These are phyloP conservation scores for Spilosoma lubricipeda DNA, from an alignment of 2,888 invertebrate species.

Conservation along the genomic window DNA sequence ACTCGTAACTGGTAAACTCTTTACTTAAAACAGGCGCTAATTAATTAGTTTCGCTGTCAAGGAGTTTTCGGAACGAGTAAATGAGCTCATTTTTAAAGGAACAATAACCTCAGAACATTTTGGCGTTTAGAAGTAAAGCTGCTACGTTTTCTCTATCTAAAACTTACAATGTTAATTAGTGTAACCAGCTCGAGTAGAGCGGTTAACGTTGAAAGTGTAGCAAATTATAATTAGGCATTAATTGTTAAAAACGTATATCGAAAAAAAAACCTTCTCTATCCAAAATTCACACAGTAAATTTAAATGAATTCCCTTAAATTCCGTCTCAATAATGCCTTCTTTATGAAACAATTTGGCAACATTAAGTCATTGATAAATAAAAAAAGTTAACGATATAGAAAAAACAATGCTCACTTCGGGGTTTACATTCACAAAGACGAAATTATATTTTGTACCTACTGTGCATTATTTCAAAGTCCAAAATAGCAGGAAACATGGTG, in stretches of 20 bases:
- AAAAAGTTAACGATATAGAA: neutral
- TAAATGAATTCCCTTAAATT: too few relatives aligned
- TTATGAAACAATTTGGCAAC: neutral
- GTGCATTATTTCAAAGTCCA: neutral
- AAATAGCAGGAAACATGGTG: neutral
- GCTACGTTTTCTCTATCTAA: neutral
- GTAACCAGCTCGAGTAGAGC: neutral
- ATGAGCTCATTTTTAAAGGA: slow-evolving; percentile 23
- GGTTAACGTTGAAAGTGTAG: neutral
- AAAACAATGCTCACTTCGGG: neutral
- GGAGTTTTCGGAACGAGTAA: slow-evolving; percentile 21
- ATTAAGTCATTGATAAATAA: neutral
- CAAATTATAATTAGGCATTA: too few relatives aligned
- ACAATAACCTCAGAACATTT: slow-evolving; percentile 14
- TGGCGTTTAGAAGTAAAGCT: slow-evolving; percentile 27
- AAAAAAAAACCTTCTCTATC: neutral
- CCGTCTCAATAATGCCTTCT: too few relatives aligned
- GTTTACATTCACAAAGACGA: neutral
- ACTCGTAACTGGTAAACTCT: slow-evolving; percentile 41
- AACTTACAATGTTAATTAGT: neutral
- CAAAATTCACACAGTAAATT: neutral
- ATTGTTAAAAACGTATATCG: neutral
- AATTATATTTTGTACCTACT: neutral
- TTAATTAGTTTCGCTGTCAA: slow-evolving; percentile 33
- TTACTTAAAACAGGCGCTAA: slow-evolving; percentile 43